Evolutionary conservation across 1,140 invertebrate genomes (phyloP), one percentile per base, ranked within the genome.

Genomic region (Rhynchophorus ferrugineus): DNA sequence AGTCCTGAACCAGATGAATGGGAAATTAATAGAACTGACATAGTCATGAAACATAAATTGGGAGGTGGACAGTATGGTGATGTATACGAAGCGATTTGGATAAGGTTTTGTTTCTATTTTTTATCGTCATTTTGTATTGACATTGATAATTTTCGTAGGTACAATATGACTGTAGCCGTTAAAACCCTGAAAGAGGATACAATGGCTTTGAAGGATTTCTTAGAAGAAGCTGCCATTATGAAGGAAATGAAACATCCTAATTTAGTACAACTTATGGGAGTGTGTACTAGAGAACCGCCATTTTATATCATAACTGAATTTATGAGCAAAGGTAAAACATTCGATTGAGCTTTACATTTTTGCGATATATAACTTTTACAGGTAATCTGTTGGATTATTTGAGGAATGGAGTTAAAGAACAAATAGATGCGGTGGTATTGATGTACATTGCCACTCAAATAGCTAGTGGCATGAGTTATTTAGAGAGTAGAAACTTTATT

Each of bases 251-350:
- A 95, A 66, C 97, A 99, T 75, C 90, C 91, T 6, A 99, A 99
- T 78, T 76, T 99, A 54, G 95, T 99, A 44, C 94, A 98, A 74
- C 76, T 99, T 49, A 80, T 98, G 59, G 91, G 91, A 69, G 95
- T 99, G 20, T 99, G 95, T 73, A 99, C 95, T 0, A 75, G 94
- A 20, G 95, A 98, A 71, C 93, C 95, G 3, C 96, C 96, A 0
- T 98, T 98, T 73, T 99, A 98, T 71, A 99, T 99, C 61, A 95
- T 99, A 57, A 99, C 96, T 6, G 96, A 98, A 74, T 99, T 98
- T 69, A 99, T 99, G 96, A 88, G 88, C 44, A 89, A 95, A 64
- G 96, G 96, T 38, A 22, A 7, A 6, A 8, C 6, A 29, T 29
- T 29, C 24, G 5, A 29, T 29, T 29, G 24, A 5, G 11, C 24